Percentiles rank a stretch among this genome's conserved stretches.
Conservation (phyloP, 2,113 vertebrate genomes). For the Corythornis cristatus region DNA sequence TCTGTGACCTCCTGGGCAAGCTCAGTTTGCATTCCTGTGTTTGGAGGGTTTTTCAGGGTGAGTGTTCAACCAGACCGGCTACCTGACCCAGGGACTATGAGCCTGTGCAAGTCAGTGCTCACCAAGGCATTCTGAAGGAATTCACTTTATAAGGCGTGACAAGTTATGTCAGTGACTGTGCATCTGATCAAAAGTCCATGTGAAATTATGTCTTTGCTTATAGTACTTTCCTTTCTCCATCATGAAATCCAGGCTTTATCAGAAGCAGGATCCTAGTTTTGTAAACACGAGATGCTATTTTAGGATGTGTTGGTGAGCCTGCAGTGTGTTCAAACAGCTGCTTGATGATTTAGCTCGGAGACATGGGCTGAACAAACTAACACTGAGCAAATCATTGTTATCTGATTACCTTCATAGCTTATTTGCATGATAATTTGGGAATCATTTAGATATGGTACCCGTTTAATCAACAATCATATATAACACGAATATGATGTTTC, state of each 20-base stretch:
- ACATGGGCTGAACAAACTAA: not conserved
- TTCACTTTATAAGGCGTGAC: rapidly evolving
- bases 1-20: not conserved
- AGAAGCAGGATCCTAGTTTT: not conserved
- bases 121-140: not conserved
- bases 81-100: too few relatives aligned
- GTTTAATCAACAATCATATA: slow-evolving; percentile 27
- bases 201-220: not conserved
- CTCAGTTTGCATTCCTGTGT: not conserved
- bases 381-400: not conserved
- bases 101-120: not conserved
- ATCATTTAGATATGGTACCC: not conserved
- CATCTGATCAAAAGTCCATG: not conserved
- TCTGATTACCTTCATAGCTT: slow-evolving; percentile 13
- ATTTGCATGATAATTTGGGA: slow-evolving; percentile 3
- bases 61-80: not conserved
- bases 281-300: not conserved
- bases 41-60: not conserved
- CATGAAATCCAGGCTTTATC: not conserved
- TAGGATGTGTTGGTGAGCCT: not conserved
- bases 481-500: not conserved
- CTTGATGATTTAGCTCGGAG: not conserved
- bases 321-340: not conserved
- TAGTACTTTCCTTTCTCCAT: not conserved
- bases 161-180: too few relatives aligned